Evolutionary conservation across 2,797 vertebrate genomes (phyloP).

Genomic region (Pipistrellus pipistrellus): DNA sequence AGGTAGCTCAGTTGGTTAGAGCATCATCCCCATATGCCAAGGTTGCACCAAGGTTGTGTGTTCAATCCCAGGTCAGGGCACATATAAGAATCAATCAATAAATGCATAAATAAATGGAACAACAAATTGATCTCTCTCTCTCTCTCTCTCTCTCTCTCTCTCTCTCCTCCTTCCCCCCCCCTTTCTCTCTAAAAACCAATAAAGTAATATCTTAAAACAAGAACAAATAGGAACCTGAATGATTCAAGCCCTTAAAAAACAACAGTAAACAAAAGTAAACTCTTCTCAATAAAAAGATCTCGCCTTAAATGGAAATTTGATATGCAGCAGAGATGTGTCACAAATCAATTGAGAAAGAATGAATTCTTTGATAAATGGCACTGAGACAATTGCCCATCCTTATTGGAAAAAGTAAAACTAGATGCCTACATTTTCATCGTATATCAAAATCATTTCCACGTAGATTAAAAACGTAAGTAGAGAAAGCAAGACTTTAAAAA

Average conservation of each 20-base stretch:
- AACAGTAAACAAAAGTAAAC: conserved; percentile 4
- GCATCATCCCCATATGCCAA: background rate
- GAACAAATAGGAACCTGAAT: conserved; percentile 19
- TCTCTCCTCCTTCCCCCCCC: too few relatives aligned
- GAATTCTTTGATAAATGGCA: background rate
- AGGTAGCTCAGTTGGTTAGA: background rate
- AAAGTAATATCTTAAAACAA: background rate
- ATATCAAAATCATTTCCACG: background rate
- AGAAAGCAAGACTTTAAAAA: conserved; percentile 47
- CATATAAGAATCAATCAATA: background rate
- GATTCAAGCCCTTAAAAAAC: conserved; percentile 18
- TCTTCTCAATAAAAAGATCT: background rate
- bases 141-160: background rate
- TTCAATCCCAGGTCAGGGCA: background rate
- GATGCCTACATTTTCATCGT: background rate
- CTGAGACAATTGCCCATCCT: background rate
- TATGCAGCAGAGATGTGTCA: background rate
- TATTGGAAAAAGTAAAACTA: background rate
- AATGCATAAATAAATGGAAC: background rate
- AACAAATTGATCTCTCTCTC: background rate
- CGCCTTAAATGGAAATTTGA: conserved; percentile 2
- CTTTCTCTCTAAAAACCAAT: background rate
- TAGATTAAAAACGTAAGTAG: conserved; percentile 45
- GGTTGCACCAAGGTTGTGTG: background rate
- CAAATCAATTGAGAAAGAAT: background rate